phyloP scores from a whole-genome alignment of 2,797 vertebrate species.

The Karalla daura region DNA sequence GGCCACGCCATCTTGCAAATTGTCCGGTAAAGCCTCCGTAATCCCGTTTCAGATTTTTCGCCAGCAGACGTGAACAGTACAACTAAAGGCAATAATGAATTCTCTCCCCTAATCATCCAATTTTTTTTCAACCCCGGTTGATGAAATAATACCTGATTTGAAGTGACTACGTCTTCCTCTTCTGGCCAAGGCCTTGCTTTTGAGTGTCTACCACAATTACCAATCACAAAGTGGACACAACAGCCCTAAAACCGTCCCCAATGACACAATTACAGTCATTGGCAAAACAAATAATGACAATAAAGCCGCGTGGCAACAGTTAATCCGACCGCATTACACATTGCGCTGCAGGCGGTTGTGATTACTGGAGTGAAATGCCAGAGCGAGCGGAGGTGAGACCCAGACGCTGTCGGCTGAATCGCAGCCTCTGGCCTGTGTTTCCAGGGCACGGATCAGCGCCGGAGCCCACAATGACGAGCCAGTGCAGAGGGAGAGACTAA shows the following conservation, averaged over 20 bases:
- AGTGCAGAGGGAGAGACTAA: conserved; percentile 63
- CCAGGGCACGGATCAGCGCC: conserved; percentile 57
- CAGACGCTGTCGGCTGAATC: conserved; percentile 48
- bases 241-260: conserved; percentile 33
- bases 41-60: conserved; percentile 44
- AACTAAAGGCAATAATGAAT: conserved; percentile 39
- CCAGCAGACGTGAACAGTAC: conserved; percentile 32
- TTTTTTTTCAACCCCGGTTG: conserved; percentile 9
- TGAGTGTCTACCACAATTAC: conserved; percentile 20
- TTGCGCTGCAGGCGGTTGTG: conserved; percentile 64
- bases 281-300: conserved; percentile 51
- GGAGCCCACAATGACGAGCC: conserved; percentile 49
- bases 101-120: conserved; percentile 38
- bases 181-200: conserved; percentile 3
- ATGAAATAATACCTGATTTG: conserved; percentile 41
- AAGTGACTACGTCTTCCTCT: conserved; percentile 31
- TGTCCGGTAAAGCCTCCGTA: conserved; percentile 54
- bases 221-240: conserved; percentile 39
- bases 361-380: conserved; percentile 52
- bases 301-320: conserved; percentile 43
- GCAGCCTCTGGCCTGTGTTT: conserved; percentile 56
- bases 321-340: conserved; percentile 62
- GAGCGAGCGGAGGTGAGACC: conserved; percentile 48
- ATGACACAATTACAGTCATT: conserved; percentile 43
- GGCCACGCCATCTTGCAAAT: conserved; percentile 38